These are phyloP conservation scores for Anas acuta DNA, from an alignment of 2,797 vertebrate genomes.

Conservation along the genomic window DNA sequence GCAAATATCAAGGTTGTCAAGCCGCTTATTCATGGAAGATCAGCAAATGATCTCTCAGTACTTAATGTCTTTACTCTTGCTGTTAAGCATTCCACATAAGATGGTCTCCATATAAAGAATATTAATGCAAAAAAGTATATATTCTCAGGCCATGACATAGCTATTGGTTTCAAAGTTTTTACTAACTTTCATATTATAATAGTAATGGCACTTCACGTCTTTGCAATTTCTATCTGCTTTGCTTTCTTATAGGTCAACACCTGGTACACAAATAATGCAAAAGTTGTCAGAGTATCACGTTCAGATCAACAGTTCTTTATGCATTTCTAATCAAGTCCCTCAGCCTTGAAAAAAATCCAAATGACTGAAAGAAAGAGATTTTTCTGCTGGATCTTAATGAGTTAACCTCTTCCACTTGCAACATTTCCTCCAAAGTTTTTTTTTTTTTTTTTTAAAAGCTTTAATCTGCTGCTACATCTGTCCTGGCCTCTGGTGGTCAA, in stretches of 20 bases:
- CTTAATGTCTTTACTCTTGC: neutral
- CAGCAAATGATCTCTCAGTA: neutral
- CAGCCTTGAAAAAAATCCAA: neutral
- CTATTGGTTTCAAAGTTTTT: neutral
- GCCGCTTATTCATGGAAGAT: neutral
- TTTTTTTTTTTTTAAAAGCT: neutral
- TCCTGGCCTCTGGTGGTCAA: neutral
- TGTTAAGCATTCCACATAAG: neutral
- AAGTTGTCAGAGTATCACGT: neutral
- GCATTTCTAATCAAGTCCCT: neutral
- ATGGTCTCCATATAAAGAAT: neutral
- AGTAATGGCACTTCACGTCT: neutral
- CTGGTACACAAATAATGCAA: neutral
- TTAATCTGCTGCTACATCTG: neutral
- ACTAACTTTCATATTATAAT: neutral
- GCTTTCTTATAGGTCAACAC: neutral
- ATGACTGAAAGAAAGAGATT: neutral
- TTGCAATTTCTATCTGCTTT: neutral
- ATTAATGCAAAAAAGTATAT: neutral
- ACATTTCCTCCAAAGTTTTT: too few relatives aligned
- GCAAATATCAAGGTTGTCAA: neutral
- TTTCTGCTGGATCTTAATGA: neutral
- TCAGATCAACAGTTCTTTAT: neutral
- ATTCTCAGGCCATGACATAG: neutral
- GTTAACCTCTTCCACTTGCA: neutral